Conservation (phyloP, 2,797 vertebrate genomes). For the Poecile montanus region DNA sequence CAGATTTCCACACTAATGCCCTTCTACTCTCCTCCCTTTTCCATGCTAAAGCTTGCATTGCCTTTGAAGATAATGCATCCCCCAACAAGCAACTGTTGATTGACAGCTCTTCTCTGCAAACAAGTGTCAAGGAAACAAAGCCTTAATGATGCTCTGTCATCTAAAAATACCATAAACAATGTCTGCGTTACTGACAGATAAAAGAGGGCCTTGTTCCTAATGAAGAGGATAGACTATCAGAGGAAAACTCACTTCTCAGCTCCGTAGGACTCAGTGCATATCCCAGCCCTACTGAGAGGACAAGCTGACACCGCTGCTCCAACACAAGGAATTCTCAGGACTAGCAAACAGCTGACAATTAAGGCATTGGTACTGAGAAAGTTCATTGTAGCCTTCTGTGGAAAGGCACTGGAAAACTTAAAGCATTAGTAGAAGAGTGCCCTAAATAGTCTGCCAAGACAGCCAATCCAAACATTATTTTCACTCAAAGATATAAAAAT, state of each 20-base stretch:
- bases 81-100: background rate
- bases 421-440: background rate
- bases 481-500: background rate
- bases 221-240: background rate
- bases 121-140: slow-evolving; percentile 21
- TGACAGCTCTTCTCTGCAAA: slow-evolving; percentile 6
- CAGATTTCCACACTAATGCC: background rate
- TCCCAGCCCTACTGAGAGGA: background rate
- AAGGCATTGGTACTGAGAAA: background rate
- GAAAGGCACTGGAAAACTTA: background rate
- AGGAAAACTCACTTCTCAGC: background rate
- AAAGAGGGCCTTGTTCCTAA: slow-evolving; percentile 37
- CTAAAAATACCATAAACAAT: slow-evolving; percentile 25
- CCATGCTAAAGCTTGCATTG: background rate
- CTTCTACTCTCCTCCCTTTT: background rate
- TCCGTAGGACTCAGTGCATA: background rate
- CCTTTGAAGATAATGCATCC: background rate
- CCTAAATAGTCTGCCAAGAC: background rate
- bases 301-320: background rate
- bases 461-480: background rate
- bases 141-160: background rate
- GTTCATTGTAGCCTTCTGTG: background rate
- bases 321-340: background rate
- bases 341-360: background rate
- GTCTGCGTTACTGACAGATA: background rate